phyloP scores from a whole-genome alignment of 2,113 vertebrate species.

The Sisor rabdophorus region DNA sequence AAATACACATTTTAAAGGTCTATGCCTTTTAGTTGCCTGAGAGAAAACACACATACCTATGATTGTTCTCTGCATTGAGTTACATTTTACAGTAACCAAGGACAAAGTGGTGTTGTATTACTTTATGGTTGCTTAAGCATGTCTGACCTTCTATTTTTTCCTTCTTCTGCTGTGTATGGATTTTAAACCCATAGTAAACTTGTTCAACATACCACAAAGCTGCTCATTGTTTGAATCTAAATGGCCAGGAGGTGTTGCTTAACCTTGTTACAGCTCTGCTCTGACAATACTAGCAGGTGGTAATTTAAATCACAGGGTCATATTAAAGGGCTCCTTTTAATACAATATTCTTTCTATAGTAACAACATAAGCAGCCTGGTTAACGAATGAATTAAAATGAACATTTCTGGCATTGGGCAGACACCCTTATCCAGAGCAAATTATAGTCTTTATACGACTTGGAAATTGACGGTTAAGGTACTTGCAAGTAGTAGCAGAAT shows the following conservation, averaged over 20 bases:
- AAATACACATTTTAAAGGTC: slow-evolving; percentile 6
- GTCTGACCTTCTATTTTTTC: background rate
- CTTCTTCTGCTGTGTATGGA: too few species aligned
- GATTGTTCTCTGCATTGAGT: slow-evolving; percentile 21
- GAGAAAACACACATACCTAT: slow-evolving; percentile 15
- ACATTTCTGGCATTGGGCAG: too few species aligned
- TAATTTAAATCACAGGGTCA: background rate
- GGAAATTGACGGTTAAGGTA: too few species aligned
- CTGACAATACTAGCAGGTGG: background rate
- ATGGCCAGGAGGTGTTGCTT: background rate
- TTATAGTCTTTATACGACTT: too few species aligned
- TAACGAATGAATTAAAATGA: background rate
- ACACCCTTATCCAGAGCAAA: too few species aligned
- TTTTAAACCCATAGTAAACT: background rate
- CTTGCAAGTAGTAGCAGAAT: too few species aligned
- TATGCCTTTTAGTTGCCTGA: slow-evolving; percentile 12
- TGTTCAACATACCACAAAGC: background rate
- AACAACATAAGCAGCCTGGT: background rate
- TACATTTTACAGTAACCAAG: background rate
- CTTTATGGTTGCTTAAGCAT: background rate
- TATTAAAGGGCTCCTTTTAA: background rate
- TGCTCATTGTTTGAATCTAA: background rate
- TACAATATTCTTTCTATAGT: background rate
- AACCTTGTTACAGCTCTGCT: background rate
- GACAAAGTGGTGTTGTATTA: background rate